Evolutionary conservation across 2,888 invertebrate species (phyloP), one percentile per base, ranked within the genome.

Genomic region (Tetranychus truncatus): DNA sequence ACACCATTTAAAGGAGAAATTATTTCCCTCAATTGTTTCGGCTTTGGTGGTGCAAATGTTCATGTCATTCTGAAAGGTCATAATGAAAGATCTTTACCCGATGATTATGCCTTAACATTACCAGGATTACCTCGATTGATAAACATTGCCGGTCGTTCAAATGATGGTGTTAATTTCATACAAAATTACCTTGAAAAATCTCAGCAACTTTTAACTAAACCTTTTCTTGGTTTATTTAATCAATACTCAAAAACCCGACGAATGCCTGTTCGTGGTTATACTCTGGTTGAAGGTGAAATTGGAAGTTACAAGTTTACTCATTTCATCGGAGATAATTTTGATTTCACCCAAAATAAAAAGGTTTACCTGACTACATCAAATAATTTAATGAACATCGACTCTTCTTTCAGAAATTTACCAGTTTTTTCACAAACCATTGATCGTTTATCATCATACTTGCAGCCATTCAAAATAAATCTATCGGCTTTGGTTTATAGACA

Each of bases 61-160:
- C 81, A 82, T 78, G 84, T 72, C n/a, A 46, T 72, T 20, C 44
- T 72, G n/a, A 15, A 44, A 20, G 72, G 72, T 20, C 45, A 45
- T n/a, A 89, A 91, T 82, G 87, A 88, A 1, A 88, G 88, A 20
- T 66, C 34, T 11, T 55, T 18, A 5, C 44, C 46, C 1, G 24
- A 15, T 8, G 66, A 67, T 11, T 46, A 46, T 34, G 15, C 71
- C 15, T 55, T 73, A 24, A 45, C 45, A 6, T 55, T 55, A 55
- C 5, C 55, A 18, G 55, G 55, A 24, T 24, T 18, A n/a, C 73
- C 73, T 20, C 46, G 73, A 24, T 20, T 73, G 18, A 87, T 92
- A 73, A 84, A 88, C 65, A 88, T 89, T 76, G 91, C 92, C 6
- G 95, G 95, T 18, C 88, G 96, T 80, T 94, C 93, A 1, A 88